Base-by-base conservation (phyloP, 64 coral and sea anemone species). In the Astreopora myriophthalma region DNA sequence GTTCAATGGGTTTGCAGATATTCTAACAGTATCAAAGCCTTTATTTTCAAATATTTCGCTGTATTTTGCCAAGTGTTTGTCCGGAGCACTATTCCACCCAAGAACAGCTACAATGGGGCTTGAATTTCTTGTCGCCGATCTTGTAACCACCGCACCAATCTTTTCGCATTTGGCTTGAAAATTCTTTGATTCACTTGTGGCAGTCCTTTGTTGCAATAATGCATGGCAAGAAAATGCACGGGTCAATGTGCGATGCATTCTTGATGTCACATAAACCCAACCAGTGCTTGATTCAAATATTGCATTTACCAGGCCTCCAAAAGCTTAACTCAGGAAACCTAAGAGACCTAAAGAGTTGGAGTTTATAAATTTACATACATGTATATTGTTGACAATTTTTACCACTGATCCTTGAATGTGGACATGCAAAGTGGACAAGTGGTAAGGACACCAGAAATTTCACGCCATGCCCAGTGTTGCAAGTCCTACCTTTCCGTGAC, bases 41-140 rank as follows among this genome's bases (percentile, higher is more conserved):
- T 83, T 83, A 2, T 64, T 35, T 83, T 83, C 79, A 65, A 39
- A 83, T 23, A 83, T 83, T 83, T 83, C 79, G 26, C 79, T 83
- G 57, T 83, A 83, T 23, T 83, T 83, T 37, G 52, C 79, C 52
- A 83, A 22, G 20, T 83, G 79, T 12, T 83, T 83, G n/a, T 83
- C 79, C 27, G 64, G 79, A n/a, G 79, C 79, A 83, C 79, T 83
- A 31, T 83, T 83, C 79, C 79, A 83, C 55, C 79, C 79, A 38
- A 83, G 79, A n/a, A 83, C 8, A 37, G 57, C 55, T 5, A 83
- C 79, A 65, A 83, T 38, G 22, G 79, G 79, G 20, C 34, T 64
- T 63, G 31, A 5, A 34, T 14, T 79, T 20, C 36, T 22, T 65
- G 57, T 26, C 39, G 28, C 79, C 14, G 57, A 3, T 83, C 57